These are phyloP conservation scores for Chiroxiphia lanceolata DNA, from an alignment of 2,797 vertebrate species.

Conservation along the genomic window DNA sequence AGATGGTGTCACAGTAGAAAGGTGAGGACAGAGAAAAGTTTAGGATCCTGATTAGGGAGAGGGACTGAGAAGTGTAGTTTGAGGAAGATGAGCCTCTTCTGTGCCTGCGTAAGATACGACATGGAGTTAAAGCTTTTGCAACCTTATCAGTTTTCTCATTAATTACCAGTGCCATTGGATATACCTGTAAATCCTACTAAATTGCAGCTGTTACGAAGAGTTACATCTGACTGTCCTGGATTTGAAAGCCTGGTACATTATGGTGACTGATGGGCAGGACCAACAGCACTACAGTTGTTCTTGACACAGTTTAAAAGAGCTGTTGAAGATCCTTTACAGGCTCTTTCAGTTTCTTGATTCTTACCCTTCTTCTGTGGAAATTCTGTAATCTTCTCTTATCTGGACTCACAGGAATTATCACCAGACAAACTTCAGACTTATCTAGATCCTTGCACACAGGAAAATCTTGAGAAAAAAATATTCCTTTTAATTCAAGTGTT, in stretches of 20 bases:
- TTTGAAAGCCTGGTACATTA: neutral
- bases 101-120: neutral
- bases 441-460: neutral
- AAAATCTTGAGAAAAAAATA: neutral
- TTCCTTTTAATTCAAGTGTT: neutral
- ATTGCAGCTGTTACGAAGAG: neutral
- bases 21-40: neutral
- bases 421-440: neutral
- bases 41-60: neutral
- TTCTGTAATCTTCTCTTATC: neutral
- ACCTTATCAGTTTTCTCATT: neutral
- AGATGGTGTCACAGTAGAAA: neutral
- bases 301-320: neutral
- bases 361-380: neutral
- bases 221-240: neutral
- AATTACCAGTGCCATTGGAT: fast-evolving
- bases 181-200: neutral
- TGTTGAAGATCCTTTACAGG: neutral
- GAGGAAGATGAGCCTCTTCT: neutral
- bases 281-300: neutral
- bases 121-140: neutral
- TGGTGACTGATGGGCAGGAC: neutral
- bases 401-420: neutral
- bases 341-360: neutral
- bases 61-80: neutral